Conservation (phyloP, 1,140 invertebrate genomes). For the Pectinophora gossypiella region DNA sequence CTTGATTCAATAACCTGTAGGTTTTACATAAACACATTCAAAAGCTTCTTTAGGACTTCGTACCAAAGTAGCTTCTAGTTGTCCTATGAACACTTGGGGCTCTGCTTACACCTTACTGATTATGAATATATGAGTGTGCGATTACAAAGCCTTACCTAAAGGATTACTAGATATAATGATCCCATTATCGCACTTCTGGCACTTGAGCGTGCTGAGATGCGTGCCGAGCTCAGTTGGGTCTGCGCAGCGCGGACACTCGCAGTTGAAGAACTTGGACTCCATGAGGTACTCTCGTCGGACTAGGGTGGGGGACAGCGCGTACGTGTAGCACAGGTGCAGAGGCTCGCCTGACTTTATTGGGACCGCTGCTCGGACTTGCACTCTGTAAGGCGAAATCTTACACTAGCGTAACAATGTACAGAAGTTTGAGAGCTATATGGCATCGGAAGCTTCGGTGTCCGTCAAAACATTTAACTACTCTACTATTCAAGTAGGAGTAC, state of each 20-base stretch:
- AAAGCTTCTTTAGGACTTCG: too few relatives aligned
- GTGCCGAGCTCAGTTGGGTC: constrained; percentile 87
- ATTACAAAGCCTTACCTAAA: constrained; percentile 76
- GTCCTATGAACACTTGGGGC: too few relatives aligned
- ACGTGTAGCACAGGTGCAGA: constrained; percentile 85
- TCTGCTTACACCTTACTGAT: too few relatives aligned
- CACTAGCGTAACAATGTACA: too few relatives aligned
- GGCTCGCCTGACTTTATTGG: constrained; percentile 79
- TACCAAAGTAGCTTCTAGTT: too few relatives aligned
- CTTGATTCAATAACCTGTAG: too few relatives aligned
- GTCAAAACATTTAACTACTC: too few relatives aligned
- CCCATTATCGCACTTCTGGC: constrained; percentile 84
- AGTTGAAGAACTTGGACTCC: constrained; percentile 86
- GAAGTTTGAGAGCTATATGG: too few relatives aligned
- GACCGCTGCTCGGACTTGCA: constrained; percentile 82
- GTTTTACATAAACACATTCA: too few relatives aligned
- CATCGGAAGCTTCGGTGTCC: too few relatives aligned
- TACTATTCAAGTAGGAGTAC: too few relatives aligned
- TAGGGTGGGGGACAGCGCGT: constrained; percentile 85
- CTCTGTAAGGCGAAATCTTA: constrained; percentile 75
- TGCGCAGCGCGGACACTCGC: constrained; percentile 82
- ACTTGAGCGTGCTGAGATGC: constrained; percentile 85
- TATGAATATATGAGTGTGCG: too few relatives aligned
- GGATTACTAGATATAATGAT: constrained; percentile 80
- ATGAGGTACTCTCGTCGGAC: constrained; percentile 81